phyloP scores from a whole-genome alignment of 2,113 vertebrate genomes.

The Lichenostomus cassidix region DNA sequence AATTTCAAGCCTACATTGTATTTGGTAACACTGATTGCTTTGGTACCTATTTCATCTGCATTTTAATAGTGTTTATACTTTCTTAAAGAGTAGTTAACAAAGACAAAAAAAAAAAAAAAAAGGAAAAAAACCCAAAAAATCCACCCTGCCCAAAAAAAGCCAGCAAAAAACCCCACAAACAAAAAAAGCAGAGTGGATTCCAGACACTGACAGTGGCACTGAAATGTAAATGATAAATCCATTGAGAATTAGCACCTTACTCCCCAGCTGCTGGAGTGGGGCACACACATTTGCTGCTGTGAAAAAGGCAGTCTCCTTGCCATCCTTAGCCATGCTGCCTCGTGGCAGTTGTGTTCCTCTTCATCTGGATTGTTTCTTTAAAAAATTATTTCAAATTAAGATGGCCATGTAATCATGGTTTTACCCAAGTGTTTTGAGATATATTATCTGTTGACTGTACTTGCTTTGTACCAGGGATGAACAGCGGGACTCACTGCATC shows the following conservation, averaged over 20 bases:
- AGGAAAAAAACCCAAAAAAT: background rate
- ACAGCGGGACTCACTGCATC: background rate
- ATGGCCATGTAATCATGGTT: background rate
- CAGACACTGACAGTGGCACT: background rate
- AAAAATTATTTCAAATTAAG: background rate
- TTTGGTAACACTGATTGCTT: background rate
- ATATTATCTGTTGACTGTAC: background rate
- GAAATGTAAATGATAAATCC: background rate
- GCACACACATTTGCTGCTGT: background rate
- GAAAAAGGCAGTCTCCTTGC: background rate
- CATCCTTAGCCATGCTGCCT: background rate
- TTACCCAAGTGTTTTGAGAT: background rate
- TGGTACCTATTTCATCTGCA: background rate
- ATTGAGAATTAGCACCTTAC: background rate
- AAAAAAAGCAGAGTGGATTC: background rate
- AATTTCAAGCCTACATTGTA: background rate
- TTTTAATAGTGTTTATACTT: background rate
- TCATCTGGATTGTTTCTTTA: rapidly evolving
- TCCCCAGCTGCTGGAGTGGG: background rate
- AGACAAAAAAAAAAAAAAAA: background rate
- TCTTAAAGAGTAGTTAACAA: background rate
- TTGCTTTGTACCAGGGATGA: background rate
- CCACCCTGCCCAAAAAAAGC: no score
- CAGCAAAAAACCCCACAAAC: background rate
- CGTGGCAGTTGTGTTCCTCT: background rate